Evolutionary conservation across 1,140 invertebrate species (phyloP), one percentile per base, ranked within the genome.

Genomic region (Thrips palmi): DNA sequence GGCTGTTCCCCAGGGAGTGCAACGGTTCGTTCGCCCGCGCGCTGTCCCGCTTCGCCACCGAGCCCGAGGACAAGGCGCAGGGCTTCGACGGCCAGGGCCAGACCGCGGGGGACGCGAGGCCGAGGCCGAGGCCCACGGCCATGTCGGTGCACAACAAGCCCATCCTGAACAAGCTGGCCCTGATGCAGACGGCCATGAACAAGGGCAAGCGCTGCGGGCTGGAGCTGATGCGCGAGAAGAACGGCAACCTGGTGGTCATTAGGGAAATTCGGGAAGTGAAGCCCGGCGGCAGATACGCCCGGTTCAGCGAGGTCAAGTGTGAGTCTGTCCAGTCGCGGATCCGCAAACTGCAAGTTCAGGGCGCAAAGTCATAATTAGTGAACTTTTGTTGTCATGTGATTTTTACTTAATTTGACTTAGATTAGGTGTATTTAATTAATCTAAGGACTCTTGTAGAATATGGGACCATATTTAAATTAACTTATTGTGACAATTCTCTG

Each of bases 251-350:
- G 12, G 65, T 66, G 5, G 60, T 66, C 4, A 66, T 66, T n/a
- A 50, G 63, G n/a, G 65, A 67, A 27, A n/a, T n/a, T n/a, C n/a
- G n/a, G n/a, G n/a, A n/a, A 37, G 45, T 50, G 15, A 52, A 50
- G 41, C 59, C 62, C 0, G 58, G 63, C 2, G 63, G 63, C 5
- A 56, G 55, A 11, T 66, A 62, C 44, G 57, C 59, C 6, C 54
- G 60, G 23, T 64, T 63, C 45, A 63, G 62, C 48, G 64, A 67
- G 38, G 59, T 67, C 11, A 65, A 66, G 31, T 66, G 63, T 46
- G 63, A 66, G 33, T 64, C 63, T 11, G 60, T 67, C 1, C 60
- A 65, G 45, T 63, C 63, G 18, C 51, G 64, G 20, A 66, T 66
- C 39, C 54, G 60, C 11, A 53, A 60, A 37, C 59, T 67, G 17